A percentile compares a stretch with the other conserved stretches of the same genome.
Conservation (phyloP, 1,140 invertebrate genomes). For the Papilio helenus region DNA sequence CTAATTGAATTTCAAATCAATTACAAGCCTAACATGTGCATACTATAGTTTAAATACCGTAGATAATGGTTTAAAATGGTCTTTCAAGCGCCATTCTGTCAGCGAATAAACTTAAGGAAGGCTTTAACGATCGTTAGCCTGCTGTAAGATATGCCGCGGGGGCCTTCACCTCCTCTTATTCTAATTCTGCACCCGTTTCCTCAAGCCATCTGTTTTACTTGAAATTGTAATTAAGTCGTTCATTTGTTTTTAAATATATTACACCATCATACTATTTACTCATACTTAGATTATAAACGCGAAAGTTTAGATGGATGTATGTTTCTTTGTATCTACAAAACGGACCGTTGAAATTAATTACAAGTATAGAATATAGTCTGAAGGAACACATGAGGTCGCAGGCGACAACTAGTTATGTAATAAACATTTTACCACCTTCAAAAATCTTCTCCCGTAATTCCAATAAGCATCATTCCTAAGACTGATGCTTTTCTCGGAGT, state of each 20-base stretch:
- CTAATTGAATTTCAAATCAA: too few relatives aligned
- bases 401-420: too few relatives aligned
- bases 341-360: too few relatives aligned
- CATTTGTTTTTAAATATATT: conserved; percentile 4
- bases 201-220: conserved; percentile 7
- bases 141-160: conserved; percentile 6
- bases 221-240: conserved; percentile 15
- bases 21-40: not conserved
- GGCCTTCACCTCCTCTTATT: not conserved
- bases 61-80: not conserved
- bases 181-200: conserved; percentile 17
- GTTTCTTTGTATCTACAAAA: too few relatives aligned
- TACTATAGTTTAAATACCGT: not conserved
- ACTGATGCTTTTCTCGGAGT: too few relatives aligned
- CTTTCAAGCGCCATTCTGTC: not conserved
- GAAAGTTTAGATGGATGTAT: too few relatives aligned
- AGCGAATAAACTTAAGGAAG: conserved; percentile 20
- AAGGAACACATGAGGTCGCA: too few relatives aligned
- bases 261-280: not conserved
- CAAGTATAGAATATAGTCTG: too few relatives aligned
- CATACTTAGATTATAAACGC: too few relatives aligned
- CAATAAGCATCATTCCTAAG: too few relatives aligned
- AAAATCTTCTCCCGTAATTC: too few relatives aligned
- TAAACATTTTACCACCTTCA: too few relatives aligned
- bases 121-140: conserved; percentile 13